Conservation (phyloP, 2,113 vertebrate genomes). For the Empidonax traillii region DNA sequence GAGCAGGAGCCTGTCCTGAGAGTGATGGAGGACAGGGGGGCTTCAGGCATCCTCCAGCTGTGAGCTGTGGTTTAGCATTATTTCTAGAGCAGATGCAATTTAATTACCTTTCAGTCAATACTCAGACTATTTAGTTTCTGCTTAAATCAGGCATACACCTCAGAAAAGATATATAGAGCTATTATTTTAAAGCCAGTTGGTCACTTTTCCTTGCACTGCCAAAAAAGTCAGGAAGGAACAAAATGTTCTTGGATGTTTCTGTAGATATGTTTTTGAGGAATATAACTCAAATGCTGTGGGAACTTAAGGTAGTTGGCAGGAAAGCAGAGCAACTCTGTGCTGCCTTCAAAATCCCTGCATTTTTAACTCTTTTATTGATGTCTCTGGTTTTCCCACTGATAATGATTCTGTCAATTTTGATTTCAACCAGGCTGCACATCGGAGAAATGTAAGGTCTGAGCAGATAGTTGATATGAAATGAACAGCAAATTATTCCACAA, state of each 20-base stretch:
- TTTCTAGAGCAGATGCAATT: not conserved
- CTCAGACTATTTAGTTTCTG: not conserved
- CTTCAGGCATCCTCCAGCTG: not conserved
- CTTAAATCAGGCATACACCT: not conserved
- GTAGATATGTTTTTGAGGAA: not conserved
- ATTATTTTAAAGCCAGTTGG: not conserved
- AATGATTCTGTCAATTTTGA: not conserved
- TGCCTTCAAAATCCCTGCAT: not conserved
- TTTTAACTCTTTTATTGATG: not conserved
- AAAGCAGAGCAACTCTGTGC: not conserved
- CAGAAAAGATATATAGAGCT: not conserved
- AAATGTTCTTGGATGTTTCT: not conserved
- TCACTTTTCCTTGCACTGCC: not conserved
- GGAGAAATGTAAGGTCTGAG: not conserved
- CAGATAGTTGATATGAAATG: not conserved
- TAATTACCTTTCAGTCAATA: not conserved
- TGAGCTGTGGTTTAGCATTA: not conserved
- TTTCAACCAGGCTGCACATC: not conserved
- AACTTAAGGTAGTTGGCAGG: not conserved
- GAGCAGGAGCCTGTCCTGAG: not conserved
- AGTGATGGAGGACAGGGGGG: not conserved
- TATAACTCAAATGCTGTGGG: not conserved
- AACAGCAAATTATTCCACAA: not conserved
- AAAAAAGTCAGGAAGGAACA: not conserved
- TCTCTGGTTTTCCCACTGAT: not conserved